Percentiles rank a stretch among this genome's conserved stretches.
phyloP scores from a whole-genome alignment of 1,140 invertebrate genomes.

The Achroia grisella region DNA sequence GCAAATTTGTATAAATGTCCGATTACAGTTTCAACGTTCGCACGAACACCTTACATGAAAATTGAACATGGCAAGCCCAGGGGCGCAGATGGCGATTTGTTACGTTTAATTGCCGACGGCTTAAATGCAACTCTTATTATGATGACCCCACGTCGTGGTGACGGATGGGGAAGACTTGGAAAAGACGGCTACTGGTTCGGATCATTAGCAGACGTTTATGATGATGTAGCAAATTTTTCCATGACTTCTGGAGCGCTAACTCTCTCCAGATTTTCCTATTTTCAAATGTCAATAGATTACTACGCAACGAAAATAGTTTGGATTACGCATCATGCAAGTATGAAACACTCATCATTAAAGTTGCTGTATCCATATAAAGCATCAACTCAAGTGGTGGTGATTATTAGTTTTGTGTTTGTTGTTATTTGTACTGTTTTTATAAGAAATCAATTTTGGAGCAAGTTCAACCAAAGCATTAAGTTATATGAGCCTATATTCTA shows the following conservation, averaged over 20 bases:
- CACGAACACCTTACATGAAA: slow-evolving; percentile 42
- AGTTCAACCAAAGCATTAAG: slow-evolving; percentile 3
- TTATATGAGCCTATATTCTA: slow-evolving; percentile 25
- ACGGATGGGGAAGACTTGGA: slow-evolving; percentile 42
- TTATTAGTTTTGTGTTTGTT: slow-evolving; percentile 27
- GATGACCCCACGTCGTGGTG: slow-evolving; percentile 33
- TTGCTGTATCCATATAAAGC: slow-evolving; percentile 39
- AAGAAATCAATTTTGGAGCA: slow-evolving; percentile 2
- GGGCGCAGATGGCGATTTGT: slow-evolving; percentile 46
- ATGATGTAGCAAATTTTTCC: slow-evolving; percentile 48
- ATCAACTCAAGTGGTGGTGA: slow-evolving; percentile 24
- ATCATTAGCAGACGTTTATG: slow-evolving; percentile 42
- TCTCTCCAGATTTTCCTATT: slow-evolving; percentile 28
- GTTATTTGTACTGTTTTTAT: slow-evolving; percentile 23
- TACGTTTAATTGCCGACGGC: slow-evolving; percentile 29
- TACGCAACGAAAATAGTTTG: slow-evolving; percentile 26
- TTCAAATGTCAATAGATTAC: slow-evolving; percentile 46
- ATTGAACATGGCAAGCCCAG: slow-evolving; percentile 25
- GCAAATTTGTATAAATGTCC: slow-evolving; percentile 41
- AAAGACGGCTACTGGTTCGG: slow-evolving; percentile 46
- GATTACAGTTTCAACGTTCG: slow-evolving; percentile 41
- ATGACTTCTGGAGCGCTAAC: slow-evolving; percentile 52
- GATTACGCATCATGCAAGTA: slow-evolving; percentile 37
- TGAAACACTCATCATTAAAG: slow-evolving; percentile 35
- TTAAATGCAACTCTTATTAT: slow-evolving; percentile 40